Conservation (phyloP, 92 coral and sea anemone genomes). For the Bergia puertoricense region DNA sequence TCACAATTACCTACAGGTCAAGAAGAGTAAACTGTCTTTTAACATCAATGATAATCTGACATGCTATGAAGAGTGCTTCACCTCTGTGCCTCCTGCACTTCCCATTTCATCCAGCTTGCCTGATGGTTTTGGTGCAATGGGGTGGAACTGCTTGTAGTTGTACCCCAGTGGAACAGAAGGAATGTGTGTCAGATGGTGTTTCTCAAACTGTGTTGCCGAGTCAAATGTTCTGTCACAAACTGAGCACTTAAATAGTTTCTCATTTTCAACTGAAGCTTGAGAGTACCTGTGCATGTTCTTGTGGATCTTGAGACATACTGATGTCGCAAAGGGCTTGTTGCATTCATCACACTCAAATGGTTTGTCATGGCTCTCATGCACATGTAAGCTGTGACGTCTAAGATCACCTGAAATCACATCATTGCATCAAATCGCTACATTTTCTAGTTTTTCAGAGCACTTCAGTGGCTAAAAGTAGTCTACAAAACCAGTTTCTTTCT, state of each 20-base stretch:
- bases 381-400: slow-evolving; percentile 88
- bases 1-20: no score
- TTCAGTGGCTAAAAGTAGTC: no score
- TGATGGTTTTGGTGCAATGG: slow-evolving; percentile 62
- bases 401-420: slow-evolving; percentile 73
- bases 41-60: no score
- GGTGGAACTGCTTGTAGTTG: slow-evolving; percentile 63
- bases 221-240: slow-evolving; percentile 59
- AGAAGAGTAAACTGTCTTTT: no score
- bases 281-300: slow-evolving; percentile 47
- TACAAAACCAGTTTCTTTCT: no score
- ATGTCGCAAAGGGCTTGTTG: slow-evolving; percentile 56
- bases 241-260: slow-evolving; percentile 53
- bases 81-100: slow-evolving; percentile 11
- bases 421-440: background rate
- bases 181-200: slow-evolving; percentile 56
- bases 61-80: background rate
- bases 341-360: slow-evolving; percentile 72
- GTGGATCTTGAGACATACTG: slow-evolving; percentile 60
- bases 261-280: slow-evolving; percentile 42
- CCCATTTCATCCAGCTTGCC: slow-evolving; percentile 37
- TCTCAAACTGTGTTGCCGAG: slow-evolving; percentile 52
- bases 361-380: slow-evolving; percentile 85
- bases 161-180: slow-evolving; percentile 55
- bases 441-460: no score